phyloP scores from a whole-genome alignment of 2,888 invertebrate species.

The Diarsia brunnea region DNA sequence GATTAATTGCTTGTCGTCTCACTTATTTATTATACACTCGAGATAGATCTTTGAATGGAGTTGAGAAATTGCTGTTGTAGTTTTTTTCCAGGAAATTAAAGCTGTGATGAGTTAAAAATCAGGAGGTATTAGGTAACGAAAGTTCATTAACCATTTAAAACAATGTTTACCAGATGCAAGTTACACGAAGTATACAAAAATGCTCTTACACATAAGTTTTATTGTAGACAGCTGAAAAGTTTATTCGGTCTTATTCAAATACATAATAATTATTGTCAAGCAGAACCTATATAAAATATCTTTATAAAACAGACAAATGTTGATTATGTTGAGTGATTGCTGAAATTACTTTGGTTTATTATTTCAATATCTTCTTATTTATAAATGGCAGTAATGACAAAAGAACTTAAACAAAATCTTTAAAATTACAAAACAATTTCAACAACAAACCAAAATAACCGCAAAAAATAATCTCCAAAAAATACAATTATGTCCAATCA shows the following conservation, averaged over 20 bases:
- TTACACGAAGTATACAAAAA: not conserved
- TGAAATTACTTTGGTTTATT: not conserved
- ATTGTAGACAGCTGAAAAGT: not conserved
- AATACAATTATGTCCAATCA: slow-evolving; percentile 53
- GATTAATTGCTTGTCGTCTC: slow-evolving; percentile 65
- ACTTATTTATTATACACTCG: slow-evolving; percentile 58
- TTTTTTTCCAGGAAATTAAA: slow-evolving; percentile 22
- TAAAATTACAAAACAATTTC: slow-evolving; percentile 29
- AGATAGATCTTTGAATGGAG: slow-evolving; percentile 36
- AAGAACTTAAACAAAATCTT: not conserved
- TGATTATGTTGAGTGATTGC: not conserved
- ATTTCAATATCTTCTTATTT: not conserved
- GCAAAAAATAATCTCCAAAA: slow-evolving; percentile 26
- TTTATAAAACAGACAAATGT: not conserved
- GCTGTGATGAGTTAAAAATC: slow-evolving; percentile 1
- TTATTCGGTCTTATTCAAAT: not conserved
- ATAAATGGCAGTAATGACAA: not conserved
- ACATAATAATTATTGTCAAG: not conserved
- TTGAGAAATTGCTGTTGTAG: slow-evolving; percentile 9
- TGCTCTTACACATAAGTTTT: not conserved
- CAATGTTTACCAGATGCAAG: not conserved
- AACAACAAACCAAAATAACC: slow-evolving; percentile 12
- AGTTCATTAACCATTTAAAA: not conserved
- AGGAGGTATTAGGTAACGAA: not conserved
- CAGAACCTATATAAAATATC: not conserved